phyloP scores from a whole-genome alignment of 2,797 vertebrate species.

The Huso huso region DNA sequence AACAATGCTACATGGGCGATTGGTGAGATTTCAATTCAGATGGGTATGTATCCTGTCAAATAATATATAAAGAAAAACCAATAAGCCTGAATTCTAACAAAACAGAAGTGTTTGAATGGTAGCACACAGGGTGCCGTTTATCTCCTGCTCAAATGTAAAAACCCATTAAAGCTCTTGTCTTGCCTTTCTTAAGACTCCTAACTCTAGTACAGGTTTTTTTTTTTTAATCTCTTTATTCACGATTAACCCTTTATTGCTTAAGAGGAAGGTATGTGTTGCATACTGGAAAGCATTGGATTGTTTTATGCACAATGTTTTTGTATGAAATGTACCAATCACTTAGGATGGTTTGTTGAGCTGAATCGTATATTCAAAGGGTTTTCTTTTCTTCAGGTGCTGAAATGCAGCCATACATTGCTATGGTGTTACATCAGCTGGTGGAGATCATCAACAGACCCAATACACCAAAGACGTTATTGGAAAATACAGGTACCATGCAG shows the following conservation, averaged over 20 bases:
- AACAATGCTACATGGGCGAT: constrained; percentile 98
- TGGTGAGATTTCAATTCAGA: constrained; percentile 94
- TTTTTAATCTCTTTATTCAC: too few species aligned
- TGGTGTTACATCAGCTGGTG: constrained; percentile 96
- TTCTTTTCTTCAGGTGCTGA: constrained; percentile 69
- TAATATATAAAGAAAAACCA: too few species aligned
- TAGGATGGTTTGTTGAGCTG: neutral
- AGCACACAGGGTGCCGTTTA: too few species aligned
- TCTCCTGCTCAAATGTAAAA: too few species aligned
- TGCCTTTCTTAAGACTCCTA: too few species aligned
- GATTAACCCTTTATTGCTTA: too few species aligned
- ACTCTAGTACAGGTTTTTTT: too few species aligned
- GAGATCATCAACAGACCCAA: constrained; percentile 98
- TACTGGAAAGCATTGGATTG: too few species aligned
- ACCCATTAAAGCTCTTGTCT: too few species aligned
- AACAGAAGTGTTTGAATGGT: too few species aligned
- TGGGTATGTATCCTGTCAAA: constrained; percentile 65
- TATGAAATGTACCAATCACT: constrained; percentile 4
- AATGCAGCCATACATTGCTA: constrained; percentile 92
- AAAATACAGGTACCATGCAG: constrained; percentile 93
- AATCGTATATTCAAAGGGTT: neutral
- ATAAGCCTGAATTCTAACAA: too few species aligned
- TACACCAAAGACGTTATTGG: constrained; percentile 97
- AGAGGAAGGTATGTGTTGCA: too few species aligned
- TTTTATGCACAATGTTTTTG: neutral